Conservation (phyloP, 2,888 invertebrate species). For the Microctonus brassicae region DNA sequence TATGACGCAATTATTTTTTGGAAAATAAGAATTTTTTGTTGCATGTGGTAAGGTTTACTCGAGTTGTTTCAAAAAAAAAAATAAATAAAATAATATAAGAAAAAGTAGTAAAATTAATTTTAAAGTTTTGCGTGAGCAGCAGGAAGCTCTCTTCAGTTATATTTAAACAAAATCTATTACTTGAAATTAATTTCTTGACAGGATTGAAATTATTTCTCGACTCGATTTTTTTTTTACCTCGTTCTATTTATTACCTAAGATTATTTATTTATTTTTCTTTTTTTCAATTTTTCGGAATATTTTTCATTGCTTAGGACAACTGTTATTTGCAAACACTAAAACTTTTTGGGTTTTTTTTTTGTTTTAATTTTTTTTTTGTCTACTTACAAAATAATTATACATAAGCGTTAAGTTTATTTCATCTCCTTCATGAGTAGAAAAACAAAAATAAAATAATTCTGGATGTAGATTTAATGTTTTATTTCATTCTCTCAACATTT, state of each 20-base stretch:
- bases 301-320: background rate
- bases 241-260: background rate
- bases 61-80: background rate
- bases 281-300: background rate
- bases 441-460: too few species aligned
- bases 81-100: background rate
- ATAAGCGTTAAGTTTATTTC: constrained; percentile 17
- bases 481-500: too few species aligned
- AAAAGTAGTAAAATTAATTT: background rate
- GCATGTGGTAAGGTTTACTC: background rate
- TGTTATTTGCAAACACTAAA: background rate
- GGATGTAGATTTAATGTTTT: too few species aligned
- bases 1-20: background rate
- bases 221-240: background rate
- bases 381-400: background rate
- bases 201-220: background rate
- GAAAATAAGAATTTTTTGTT: background rate
- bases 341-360: background rate
- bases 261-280: background rate
- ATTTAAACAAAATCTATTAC: background rate
- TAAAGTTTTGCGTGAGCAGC: background rate
- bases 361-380: background rate
- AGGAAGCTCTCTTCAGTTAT: background rate
- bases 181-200: background rate
- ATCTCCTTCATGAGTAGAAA: background rate